Evolutionary conservation across 2,797 vertebrate species (phyloP), one percentile per base, ranked within the genome.

Genomic region (Platalea minor): DNA sequence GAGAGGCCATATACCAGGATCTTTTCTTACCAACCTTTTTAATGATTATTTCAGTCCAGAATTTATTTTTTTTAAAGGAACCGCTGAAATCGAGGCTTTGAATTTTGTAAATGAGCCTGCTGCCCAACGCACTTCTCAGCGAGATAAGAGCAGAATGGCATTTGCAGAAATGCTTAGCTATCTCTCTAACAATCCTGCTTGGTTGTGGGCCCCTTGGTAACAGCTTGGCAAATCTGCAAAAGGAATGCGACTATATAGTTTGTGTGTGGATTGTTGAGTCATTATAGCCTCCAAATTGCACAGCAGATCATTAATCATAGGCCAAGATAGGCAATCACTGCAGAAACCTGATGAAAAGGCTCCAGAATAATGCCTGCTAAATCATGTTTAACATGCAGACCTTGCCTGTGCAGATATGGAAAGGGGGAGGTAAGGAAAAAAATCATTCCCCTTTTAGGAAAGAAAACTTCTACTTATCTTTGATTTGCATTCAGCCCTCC

Each of bases 401-500:
- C 98, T 98, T 98, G 98, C 97, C 92, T 92, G 97, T 93, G 88
- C 95, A 98, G 98, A 98, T 98, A 98, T 97, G 98, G 98, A 98
- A 97, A 94, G 93, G 97, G 97, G 97, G 96, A 96, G 95, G 92
- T 94, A 97, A 97, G 93, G 92, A 95, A 97, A 96, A 97, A 97
- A 97, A 98, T 96, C 97, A 96, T 96, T 97, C 98, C 97, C 97
- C 98, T 98, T 98, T 98, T 98, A 98, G 98, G 98, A 98, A 98
- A 98, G 98, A 98, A 98, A 98, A 98, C 98, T 98, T 98, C 98
- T 98, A 98, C 98, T 99, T 98, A 99, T 99, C 98, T 98, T 98
- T 98, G 98, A 98, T 98, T 98, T 98, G 98, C 98, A 99, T 98
- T 98, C 98, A 98, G 97, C 89, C 97, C 96, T 98, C 98, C 96